Evolutionary conservation across 2,888 invertebrate genomes (phyloP).

Genomic region (Agrilus mali): DNA sequence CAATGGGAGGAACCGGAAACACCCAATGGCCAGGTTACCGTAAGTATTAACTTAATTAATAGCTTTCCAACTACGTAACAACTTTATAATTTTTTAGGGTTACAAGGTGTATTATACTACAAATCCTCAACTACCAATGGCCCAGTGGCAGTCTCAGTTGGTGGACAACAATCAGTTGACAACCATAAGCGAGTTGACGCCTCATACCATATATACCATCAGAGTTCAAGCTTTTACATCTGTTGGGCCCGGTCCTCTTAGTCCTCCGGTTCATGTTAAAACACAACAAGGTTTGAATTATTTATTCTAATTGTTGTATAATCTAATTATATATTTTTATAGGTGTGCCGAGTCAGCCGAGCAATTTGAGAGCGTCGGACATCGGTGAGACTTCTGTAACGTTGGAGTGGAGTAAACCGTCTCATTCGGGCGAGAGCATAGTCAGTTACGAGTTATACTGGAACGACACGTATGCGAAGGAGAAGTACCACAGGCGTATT

Average conservation of each 20-base stretch:
- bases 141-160: constrained; percentile 86
- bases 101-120: constrained; percentile 96
- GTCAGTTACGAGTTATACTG: constrained; percentile 93
- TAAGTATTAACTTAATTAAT: constrained; percentile 36
- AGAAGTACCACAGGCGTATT: constrained; percentile 74
- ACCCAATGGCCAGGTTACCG: constrained; percentile 94
- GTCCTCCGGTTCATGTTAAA: constrained; percentile 93
- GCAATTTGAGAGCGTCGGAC: constrained; percentile 74
- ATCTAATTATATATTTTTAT: neutral
- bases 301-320: neutral
- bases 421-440: constrained; percentile 85
- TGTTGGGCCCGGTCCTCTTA: constrained; percentile 90
- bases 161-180: constrained; percentile 88
- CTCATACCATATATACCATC: constrained; percentile 89
- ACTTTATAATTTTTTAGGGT: constrained; percentile 47
- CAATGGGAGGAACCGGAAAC: constrained; percentile 98
- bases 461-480: constrained; percentile 92
- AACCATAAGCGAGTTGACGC: constrained; percentile 82
- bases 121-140: constrained; percentile 72
- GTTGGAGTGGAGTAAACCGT: constrained; percentile 85
- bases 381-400: constrained; percentile 84
- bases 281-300: constrained; percentile 75
- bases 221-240: constrained; percentile 87
- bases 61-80: neutral
- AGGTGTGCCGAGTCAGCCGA: constrained; percentile 95